Percentiles rank a stretch among this genome's conserved stretches.
phyloP scores from a whole-genome alignment of 2,797 vertebrate genomes.

The Mus minutoides region DNA sequence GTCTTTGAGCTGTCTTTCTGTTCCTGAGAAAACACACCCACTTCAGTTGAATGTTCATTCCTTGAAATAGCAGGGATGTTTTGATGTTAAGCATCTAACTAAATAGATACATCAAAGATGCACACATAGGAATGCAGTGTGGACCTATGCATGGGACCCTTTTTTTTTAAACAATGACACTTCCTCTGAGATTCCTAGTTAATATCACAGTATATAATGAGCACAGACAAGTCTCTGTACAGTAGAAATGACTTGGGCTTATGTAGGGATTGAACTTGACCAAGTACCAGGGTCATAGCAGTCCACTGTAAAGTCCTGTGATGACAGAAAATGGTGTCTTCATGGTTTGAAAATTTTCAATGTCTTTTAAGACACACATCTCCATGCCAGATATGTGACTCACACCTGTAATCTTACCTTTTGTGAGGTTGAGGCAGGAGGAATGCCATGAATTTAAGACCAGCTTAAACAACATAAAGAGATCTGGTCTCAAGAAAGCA shows the following conservation, averaged over 20 bases:
- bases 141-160: not conserved
- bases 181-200: not conserved
- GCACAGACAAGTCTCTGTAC: not conserved
- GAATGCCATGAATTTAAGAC: not conserved
- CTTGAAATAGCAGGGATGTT: not conserved
- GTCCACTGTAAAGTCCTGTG: not conserved
- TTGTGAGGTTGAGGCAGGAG: not conserved
- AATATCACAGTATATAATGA: not conserved
- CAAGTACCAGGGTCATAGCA: not conserved
- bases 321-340: not conserved
- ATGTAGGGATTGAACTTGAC: not conserved
- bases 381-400: not conserved
- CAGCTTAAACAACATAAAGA: not conserved
- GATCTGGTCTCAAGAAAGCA: not conserved
- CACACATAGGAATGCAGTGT: not conserved
- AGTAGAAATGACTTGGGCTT: not conserved
- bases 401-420: not conserved
- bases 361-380: not conserved
- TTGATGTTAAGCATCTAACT: not conserved
- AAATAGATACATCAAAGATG: not conserved
- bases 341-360: not conserved
- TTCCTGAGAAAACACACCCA: not conserved
- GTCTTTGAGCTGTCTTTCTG: slow-evolving; percentile 1
- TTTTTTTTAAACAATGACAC: not conserved
- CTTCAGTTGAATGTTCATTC: slow-evolving; percentile 12